Base-by-base conservation (phyloP, 2,888 invertebrate genomes). In the Drosophila sordidula region DNA sequence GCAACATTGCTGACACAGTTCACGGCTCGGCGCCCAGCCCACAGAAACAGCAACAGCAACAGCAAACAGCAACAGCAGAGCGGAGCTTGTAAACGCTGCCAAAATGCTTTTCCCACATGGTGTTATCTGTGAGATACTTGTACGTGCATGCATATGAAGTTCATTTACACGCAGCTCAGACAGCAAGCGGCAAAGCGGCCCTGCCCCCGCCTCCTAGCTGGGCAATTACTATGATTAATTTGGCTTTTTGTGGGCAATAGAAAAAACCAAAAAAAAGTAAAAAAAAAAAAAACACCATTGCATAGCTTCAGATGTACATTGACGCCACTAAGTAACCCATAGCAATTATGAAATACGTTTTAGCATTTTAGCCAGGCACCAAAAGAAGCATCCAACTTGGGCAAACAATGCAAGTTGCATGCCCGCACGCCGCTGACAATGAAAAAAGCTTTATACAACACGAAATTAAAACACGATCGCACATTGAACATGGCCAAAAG, bases 401-500 rank as follows among this genome's bases (percentile, higher is more conserved):
- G 36, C 58, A 63, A 55, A 71, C 68, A 75, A 73, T 70, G 74
- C 67, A 77, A 62, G 75, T 84, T 87, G 82, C 84, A 84, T 87
- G 87, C 87, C 87, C 85, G 87, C 83, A 84, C 83, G 85, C 75
- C 78, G 77, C 87, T 78, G 86, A 83, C 86, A 87, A 83, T 82
- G 86, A 87, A 87, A 78, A 75, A 57, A 56, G 46, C 49, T 61
- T 83, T 86, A 74, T 83, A 79, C 87, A 84, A 85, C 88, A 87
- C 86, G 84, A 85, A 85, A 86, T 78, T 87, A 85, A 85, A 85
- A 85, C 84, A 87, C 88, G 84, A 85, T 85, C 87, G 82, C 78
- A 77, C 83, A 72, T 79, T 69, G 87, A 76, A 84, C 78, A 80
- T 78, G 69, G 75, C 73, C 78, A 66, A 69, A 69, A 67, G 54